These are phyloP conservation scores for Drosophila barbarae DNA, from an alignment of 2,888 invertebrate species.

Conservation along the genomic window DNA sequence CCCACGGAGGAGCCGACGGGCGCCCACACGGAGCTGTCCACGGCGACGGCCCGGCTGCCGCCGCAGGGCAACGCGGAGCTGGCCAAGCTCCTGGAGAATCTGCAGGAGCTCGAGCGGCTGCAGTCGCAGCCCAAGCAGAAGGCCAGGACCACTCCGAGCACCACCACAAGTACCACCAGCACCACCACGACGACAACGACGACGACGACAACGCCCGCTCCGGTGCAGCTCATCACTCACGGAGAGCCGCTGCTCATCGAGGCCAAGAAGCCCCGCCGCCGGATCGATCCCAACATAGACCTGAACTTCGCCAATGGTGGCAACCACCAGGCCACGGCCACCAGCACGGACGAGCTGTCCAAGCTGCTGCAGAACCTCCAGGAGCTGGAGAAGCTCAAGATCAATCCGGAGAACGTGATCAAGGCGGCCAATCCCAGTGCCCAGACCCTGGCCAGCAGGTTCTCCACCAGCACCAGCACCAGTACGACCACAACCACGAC, in stretches of 20 bases:
- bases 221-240: slow-evolving; percentile 68
- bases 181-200: slow-evolving; percentile 38
- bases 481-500: slow-evolving; percentile 17
- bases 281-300: slow-evolving; percentile 76
- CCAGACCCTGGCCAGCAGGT: slow-evolving; percentile 61
- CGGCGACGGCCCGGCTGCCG: slow-evolving; percentile 69
- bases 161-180: slow-evolving; percentile 21
- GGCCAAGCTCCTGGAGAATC: slow-evolving; percentile 80
- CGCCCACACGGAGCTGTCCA: slow-evolving; percentile 68
- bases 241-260: slow-evolving; percentile 71
- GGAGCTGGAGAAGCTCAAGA: slow-evolving; percentile 75
- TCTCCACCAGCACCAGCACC: slow-evolving; percentile 32
- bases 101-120: slow-evolving; percentile 76
- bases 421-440: slow-evolving; percentile 51
- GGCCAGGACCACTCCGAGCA: slow-evolving; percentile 19
- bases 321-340: slow-evolving; percentile 62
- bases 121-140: slow-evolving; percentile 54
- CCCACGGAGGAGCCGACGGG: slow-evolving; percentile 62
- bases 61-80: slow-evolving; percentile 74
- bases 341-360: slow-evolving; percentile 76
- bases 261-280: slow-evolving; percentile 73
- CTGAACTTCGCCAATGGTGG: slow-evolving; percentile 67
- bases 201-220: slow-evolving; percentile 52
- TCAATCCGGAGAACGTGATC: slow-evolving; percentile 69
- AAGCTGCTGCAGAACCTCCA: slow-evolving; percentile 80